Evolutionary conservation across 2,888 invertebrate species (phyloP), one percentile per base, ranked within the genome.

Genomic region (Venusia cambrica): DNA sequence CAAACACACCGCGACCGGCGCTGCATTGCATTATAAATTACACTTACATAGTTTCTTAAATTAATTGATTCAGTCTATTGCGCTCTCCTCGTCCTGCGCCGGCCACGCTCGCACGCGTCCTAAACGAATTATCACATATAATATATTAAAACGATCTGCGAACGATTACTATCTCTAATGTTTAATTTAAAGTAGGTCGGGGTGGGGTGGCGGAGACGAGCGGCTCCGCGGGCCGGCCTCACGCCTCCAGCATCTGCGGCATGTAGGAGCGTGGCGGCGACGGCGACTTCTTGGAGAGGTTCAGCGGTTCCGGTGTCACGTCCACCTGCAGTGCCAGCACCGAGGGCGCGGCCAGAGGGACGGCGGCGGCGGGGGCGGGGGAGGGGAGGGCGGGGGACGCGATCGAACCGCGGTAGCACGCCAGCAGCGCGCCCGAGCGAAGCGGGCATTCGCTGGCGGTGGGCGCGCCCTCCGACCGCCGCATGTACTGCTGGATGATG

Each of bases 401-500:
- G 15, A 19, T 76, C 40, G 70, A 69, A 40, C 76, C 74, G 45
- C 78, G 78, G 65, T 69, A 72, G 74, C 78, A 77, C 24, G 73
- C 44, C 25, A 74, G 66, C 48, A 67, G 67, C 5, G 53, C 69
- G 54, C 75, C 75, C 55, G 69, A 62, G 54, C 79, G 81, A 67
- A 75, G 61, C 45, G 81, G 77, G 63, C 81, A 80, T 38, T 62
- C 67, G 35, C 57, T 64, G 77, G 58, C 90, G 79, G 50, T 38
- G 43, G 88, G 81, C 43, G 88, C 85, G 36, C 78, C 72, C 56
- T 93, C 93, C 2, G 91, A 92, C 41, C 95, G 90, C 92, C 96
- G 95, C 74, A 97, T 95, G 78, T 95, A 95, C 73, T 94, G 95
- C 80, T 96, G 96, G 69, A 97, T 95, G 64, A 96, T 93, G 77